A percentile compares a stretch with the other conserved stretches of the same genome.
Conservation (phyloP, 2,888 invertebrate genomes). For the Drosophila pullipes region DNA sequence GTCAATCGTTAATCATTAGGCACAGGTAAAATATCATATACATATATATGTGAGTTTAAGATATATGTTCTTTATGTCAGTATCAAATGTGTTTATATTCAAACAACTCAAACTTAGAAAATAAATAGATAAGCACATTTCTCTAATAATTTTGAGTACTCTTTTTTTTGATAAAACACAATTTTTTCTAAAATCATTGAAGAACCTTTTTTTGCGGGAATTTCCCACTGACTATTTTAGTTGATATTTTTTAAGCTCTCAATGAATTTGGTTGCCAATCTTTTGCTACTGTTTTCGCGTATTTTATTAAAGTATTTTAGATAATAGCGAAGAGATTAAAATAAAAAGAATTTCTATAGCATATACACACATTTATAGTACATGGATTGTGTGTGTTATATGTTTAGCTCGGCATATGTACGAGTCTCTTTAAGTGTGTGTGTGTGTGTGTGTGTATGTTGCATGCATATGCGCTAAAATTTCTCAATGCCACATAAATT, state of each 20-base stretch:
- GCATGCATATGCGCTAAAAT: slow-evolving; percentile 58
- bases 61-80: not conserved
- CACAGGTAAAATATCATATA: not conserved
- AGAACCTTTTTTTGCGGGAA: not conserved
- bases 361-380: slow-evolving; percentile 17
- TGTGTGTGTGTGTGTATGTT: slow-evolving; percentile 11
- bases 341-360: not conserved
- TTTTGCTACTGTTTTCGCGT: not conserved
- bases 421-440: slow-evolving; percentile 60
- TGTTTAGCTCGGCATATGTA: slow-evolving; percentile 70
- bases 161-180: no score
- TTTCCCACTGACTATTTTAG: no score
- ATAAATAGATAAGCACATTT: not conserved
- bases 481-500: slow-evolving; percentile 78
- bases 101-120: not conserved
- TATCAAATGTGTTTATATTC: not conserved
- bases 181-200: not conserved
- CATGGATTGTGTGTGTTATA: slow-evolving; percentile 71
- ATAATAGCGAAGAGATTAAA: slow-evolving; percentile 22
- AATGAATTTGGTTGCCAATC: slow-evolving; percentile 16
- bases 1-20: slow-evolving; percentile 6
- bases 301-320: slow-evolving; percentile 40
- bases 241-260: slow-evolving; percentile 13
- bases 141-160: not conserved
- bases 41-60: not conserved